Percentiles rank a stretch among this genome's conserved stretches.
phyloP scores from a whole-genome alignment of 92 coral and sea anemone genomes.

The Epizoanthus ramosus region DNA sequence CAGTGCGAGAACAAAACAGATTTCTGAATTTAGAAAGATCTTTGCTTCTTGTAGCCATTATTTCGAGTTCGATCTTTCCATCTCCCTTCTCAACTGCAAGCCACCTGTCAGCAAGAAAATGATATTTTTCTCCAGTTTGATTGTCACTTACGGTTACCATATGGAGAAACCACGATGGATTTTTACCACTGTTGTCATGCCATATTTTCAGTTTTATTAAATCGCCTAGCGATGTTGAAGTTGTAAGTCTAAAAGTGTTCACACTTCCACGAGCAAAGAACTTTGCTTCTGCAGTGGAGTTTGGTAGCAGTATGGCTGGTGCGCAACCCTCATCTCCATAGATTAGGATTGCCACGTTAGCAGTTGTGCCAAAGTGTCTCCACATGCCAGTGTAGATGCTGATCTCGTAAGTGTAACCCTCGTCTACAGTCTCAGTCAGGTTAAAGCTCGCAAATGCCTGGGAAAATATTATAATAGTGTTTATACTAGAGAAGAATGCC shows the following conservation, averaged over 20 bases:
- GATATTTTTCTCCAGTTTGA: constrained; percentile 53
- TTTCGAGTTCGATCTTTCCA: constrained; percentile 69
- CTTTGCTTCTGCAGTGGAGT: constrained; percentile 36
- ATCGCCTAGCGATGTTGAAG: constrained; percentile 68
- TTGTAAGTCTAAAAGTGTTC: constrained; percentile 70
- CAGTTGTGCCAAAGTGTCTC: constrained; percentile 83
- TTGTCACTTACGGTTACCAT: constrained; percentile 67
- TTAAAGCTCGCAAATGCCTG: constrained; percentile 8
- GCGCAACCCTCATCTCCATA: constrained; percentile 77
- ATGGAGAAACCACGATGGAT: constrained; percentile 83
- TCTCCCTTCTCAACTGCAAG: constrained; percentile 77
- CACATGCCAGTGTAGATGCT: constrained; percentile 82
- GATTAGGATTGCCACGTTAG: constrained; percentile 75
- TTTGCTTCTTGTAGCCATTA: constrained; percentile 54
- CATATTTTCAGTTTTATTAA: constrained; percentile 75
- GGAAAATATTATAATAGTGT: not conserved
- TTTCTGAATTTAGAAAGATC: constrained; percentile 61
- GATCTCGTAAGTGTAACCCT: constrained; percentile 56
- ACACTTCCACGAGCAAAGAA: constrained; percentile 82
- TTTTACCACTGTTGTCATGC: constrained; percentile 84
- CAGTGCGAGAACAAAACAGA: constrained; percentile 64
- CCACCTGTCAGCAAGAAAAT: constrained; percentile 83
- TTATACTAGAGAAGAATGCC: too few species aligned
- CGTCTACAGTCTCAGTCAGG: constrained; percentile 10
- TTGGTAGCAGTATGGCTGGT: constrained; percentile 62